Evolutionary conservation across 2,888 invertebrate species (phyloP).

Genomic region (Erebia aethiops): DNA sequence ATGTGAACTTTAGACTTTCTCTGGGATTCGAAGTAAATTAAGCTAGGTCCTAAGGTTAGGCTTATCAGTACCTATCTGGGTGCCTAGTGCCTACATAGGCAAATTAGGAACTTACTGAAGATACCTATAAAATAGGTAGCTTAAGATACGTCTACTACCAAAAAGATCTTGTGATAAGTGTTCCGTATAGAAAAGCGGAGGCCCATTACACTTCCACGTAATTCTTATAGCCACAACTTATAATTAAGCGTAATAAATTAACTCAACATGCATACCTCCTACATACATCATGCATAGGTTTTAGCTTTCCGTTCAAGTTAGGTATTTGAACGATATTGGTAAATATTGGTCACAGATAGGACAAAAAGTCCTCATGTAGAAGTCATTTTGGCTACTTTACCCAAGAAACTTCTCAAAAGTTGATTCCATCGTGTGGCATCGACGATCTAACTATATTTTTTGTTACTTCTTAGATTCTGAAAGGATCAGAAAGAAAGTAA

Average conservation of each 20-base stretch:
- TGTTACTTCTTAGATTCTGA: no score
- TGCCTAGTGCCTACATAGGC: not conserved
- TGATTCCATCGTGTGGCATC: no score
- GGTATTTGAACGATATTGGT: not conserved
- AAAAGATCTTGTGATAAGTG: not conserved
- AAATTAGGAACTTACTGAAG: not conserved
- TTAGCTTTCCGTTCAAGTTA: constrained; percentile 46
- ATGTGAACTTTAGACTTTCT: no score
- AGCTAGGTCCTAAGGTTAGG: no score
- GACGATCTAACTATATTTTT: no score
- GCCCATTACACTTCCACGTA: not conserved
- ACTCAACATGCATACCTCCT: constrained; percentile 38
- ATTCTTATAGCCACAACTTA: constrained; percentile 22
- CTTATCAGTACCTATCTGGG: no score
- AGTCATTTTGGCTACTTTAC: not conserved
- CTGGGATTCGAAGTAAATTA: no score
- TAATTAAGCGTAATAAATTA: constrained; percentile 37
- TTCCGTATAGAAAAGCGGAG: not conserved
- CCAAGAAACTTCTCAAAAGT: not conserved
- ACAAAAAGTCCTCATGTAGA: not conserved
- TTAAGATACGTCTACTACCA: not conserved
- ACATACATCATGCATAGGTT: constrained; percentile 44
- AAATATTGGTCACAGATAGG: not conserved
- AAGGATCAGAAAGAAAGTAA: no score
- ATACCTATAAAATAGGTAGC: not conserved